phyloP scores from a whole-genome alignment of 2,888 invertebrate species.

The Ecliptopera silaceata region DNA sequence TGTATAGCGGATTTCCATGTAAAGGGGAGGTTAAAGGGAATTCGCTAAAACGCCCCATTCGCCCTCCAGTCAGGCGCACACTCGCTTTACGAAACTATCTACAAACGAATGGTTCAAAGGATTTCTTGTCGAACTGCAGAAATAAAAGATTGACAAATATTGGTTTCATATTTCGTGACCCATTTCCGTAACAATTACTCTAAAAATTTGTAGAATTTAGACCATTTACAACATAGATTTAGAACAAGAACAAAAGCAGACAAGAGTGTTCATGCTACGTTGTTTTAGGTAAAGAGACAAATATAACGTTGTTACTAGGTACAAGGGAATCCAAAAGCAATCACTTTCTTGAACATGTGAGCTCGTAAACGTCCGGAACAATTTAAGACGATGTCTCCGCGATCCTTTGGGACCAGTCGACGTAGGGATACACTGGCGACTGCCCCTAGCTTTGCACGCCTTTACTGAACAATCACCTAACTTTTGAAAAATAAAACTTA shows the following conservation, averaged over 20 bases:
- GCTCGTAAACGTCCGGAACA: constrained; percentile 9
- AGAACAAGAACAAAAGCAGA: too few relatives aligned
- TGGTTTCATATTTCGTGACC: constrained; percentile 10
- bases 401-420: constrained; percentile 10
- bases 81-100: constrained; percentile 28
- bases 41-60: constrained; percentile 26
- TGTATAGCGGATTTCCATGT: constrained; percentile 13
- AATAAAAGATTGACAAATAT: constrained; percentile 19
- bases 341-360: constrained; percentile 14
- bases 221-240: too few relatives aligned
- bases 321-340: constrained; percentile 12
- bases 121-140: constrained; percentile 22
- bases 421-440: not conserved
- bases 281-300: not conserved
- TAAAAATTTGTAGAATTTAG: not conserved
- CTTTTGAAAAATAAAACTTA: too few relatives aligned
- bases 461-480: not conserved
- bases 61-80: constrained; percentile 16
- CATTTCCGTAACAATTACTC: constrained; percentile 15
- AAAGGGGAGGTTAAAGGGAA: constrained; percentile 10
- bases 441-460: not conserved
- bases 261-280: not conserved
- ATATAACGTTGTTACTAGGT: not conserved
- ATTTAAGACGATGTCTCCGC: constrained; percentile 12
- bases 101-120: constrained; percentile 22